phyloP scores from a whole-genome alignment of 2,888 invertebrate genomes.

The Phrixothrix hirtus region DNA sequence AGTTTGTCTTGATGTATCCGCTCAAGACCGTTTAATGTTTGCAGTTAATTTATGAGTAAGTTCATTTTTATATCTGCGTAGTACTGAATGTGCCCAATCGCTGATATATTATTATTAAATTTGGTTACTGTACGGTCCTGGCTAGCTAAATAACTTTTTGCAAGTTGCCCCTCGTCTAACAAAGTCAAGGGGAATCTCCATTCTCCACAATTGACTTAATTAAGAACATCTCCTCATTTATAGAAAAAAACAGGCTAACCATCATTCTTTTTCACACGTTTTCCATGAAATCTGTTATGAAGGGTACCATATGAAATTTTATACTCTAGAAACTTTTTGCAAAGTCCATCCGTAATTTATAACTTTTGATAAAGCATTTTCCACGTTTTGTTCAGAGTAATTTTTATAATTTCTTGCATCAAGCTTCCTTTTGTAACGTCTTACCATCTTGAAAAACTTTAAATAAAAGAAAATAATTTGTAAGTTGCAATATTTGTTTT shows the following conservation, averaged over 20 bases:
- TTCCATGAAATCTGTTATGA: constrained; percentile 13
- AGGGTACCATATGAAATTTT: constrained; percentile 22
- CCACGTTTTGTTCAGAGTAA: constrained; percentile 6
- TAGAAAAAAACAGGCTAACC: constrained; percentile 11
- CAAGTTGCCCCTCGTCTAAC: constrained; percentile 31
- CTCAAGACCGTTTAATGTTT: too few relatives aligned
- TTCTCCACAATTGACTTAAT: constrained; percentile 22
- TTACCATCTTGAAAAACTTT: background rate
- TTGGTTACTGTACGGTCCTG: constrained; percentile 14
- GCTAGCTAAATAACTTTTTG: constrained; percentile 30
- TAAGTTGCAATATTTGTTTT: too few relatives aligned
- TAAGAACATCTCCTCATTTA: constrained; percentile 7
- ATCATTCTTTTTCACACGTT: background rate
- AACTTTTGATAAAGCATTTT: constrained; percentile 9
- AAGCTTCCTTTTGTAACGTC: constrained; percentile 1
- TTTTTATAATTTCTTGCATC: constrained; percentile 8
- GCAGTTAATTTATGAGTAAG: background rate
- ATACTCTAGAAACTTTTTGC: constrained; percentile 5
- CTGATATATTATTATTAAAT: constrained; percentile 29
- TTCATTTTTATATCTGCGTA: background rate
- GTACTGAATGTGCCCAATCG: background rate
- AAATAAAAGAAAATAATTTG: constrained; percentile 13
- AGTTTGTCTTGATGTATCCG: too few relatives aligned
- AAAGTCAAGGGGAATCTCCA: constrained; percentile 33
- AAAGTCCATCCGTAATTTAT: constrained; percentile 7